phyloP scores from a whole-genome alignment of 2,797 vertebrate genomes.

The Crenuchus spilurus region DNA sequence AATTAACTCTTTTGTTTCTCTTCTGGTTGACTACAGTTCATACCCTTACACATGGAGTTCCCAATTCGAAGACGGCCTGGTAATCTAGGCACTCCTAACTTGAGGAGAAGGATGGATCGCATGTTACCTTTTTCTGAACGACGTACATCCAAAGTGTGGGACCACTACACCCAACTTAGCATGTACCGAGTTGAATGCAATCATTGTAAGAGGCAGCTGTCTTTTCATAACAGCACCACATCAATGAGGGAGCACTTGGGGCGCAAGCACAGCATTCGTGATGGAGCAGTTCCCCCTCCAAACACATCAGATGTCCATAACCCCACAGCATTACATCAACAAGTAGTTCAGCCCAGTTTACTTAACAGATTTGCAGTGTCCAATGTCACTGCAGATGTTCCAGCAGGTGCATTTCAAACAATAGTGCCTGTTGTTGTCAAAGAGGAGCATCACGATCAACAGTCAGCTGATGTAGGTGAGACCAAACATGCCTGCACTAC shows the following conservation, averaged over 20 bases:
- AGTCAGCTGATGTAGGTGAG: constrained; percentile 46
- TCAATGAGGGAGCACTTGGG: constrained; percentile 74
- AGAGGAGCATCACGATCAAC: constrained; percentile 58
- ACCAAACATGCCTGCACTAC: constrained; percentile 53
- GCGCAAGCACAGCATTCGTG: constrained; percentile 70
- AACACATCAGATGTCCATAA: constrained; percentile 48
- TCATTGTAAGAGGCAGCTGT: constrained; percentile 74
- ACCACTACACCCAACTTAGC: constrained; percentile 73
- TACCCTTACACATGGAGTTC: constrained; percentile 56
- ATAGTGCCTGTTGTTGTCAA: constrained; percentile 58
- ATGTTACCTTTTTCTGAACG: constrained; percentile 58
- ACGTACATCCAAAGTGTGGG: constrained; percentile 73
- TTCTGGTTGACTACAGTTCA: constrained; percentile 28
- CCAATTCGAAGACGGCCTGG: constrained; percentile 57
- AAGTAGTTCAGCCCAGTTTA: constrained; percentile 45
- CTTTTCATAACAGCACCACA: constrained; percentile 75
- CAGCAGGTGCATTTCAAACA: constrained; percentile 45
- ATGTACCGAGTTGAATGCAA: constrained; percentile 74
- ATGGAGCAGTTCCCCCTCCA: constrained; percentile 46
- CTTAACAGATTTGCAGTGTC: constrained; percentile 37
- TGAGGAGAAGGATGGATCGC: constrained; percentile 64
- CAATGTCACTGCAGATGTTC: constrained; percentile 18
- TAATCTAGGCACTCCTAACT: constrained; percentile 44
- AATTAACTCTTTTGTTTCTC: constrained; percentile 20
- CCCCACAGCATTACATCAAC: constrained; percentile 41